Conservation (phyloP, 2,888 invertebrate genomes). For the Priocnemis perturbator region DNA sequence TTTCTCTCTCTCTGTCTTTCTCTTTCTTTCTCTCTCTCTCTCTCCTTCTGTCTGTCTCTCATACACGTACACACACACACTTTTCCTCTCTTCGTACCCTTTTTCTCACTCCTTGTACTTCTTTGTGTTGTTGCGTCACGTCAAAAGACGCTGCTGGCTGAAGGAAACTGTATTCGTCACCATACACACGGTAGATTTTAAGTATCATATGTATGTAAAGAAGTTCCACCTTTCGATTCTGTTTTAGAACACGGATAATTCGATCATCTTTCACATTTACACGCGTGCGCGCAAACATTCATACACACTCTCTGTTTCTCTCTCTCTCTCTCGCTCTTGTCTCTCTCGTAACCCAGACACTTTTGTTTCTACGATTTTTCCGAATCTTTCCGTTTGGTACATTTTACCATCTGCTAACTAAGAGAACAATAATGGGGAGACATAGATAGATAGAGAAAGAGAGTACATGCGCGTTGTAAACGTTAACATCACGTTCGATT, state of each 20-base stretch:
- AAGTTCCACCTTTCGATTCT: background rate
- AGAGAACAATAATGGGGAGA: no score
- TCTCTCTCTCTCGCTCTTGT: background rate
- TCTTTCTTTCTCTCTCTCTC: background rate
- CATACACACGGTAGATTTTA: background rate
- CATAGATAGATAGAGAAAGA: no score
- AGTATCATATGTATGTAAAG: background rate
- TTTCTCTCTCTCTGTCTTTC: conserved; percentile 11
- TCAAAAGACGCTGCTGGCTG: background rate
- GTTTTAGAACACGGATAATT: background rate
- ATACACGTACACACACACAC: no score
- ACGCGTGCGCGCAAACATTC: no score
- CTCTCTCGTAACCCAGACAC: no score
- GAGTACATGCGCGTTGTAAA: no score
- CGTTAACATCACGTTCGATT: no score
- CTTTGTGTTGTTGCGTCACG: background rate
- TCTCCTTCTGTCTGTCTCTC: background rate
- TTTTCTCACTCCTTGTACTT: background rate
- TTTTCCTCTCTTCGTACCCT: background rate
- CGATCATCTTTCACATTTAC: background rate
- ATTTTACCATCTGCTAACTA: no score
- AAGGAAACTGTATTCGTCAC: background rate
- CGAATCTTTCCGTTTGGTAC: no score
- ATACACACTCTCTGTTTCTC: background rate
- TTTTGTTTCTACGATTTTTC: no score